These are phyloP conservation scores for Ormyrus labotus DNA, from an alignment of 2,888 invertebrate species.

Conservation along the genomic window DNA sequence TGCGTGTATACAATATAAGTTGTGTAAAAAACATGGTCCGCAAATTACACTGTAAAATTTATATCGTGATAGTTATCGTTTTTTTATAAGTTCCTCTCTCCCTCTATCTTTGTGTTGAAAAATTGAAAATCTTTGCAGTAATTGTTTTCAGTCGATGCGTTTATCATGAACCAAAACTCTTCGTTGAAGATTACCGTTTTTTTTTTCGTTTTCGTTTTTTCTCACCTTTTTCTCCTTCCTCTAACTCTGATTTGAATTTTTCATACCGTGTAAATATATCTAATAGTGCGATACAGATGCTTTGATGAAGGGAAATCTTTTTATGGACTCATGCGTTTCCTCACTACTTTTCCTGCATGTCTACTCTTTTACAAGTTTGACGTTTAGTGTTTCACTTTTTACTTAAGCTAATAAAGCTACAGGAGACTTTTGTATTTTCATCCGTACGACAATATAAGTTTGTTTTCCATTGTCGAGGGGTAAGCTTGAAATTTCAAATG, in stretches of 20 bases:
- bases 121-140: conserved; percentile 52
- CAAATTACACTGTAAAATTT: conserved; percentile 62
- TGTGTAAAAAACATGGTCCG: conserved; percentile 65
- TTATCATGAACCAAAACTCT: conserved; percentile 44
- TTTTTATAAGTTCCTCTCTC: conserved; percentile 29
- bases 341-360: conserved; percentile 11
- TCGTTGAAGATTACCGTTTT: conserved; percentile 15
- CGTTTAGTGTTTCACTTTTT: conserved; percentile 19
- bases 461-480: background rate
- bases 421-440: conserved; percentile 27
- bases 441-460: conserved; percentile 7
- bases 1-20: conserved; percentile 59
- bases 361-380: conserved; percentile 30
- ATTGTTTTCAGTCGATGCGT: conserved; percentile 53
- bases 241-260: conserved; percentile 9
- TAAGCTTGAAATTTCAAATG: conserved; percentile 34
- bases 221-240: conserved; percentile 17
- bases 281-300: conserved; percentile 37
- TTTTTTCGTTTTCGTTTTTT: conserved; percentile 8
- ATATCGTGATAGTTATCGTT: conserved; percentile 48
- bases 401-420: conserved; percentile 14
- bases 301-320: conserved; percentile 18
- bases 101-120: conserved; percentile 33
- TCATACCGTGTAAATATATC: conserved; percentile 19
- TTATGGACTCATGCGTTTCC: conserved; percentile 1